Percentiles rank a stretch among this genome's conserved stretches.
These are phyloP conservation scores for Bombus cullumanus DNA, from an alignment of 1,140 invertebrate genomes.

Conservation along the genomic window DNA sequence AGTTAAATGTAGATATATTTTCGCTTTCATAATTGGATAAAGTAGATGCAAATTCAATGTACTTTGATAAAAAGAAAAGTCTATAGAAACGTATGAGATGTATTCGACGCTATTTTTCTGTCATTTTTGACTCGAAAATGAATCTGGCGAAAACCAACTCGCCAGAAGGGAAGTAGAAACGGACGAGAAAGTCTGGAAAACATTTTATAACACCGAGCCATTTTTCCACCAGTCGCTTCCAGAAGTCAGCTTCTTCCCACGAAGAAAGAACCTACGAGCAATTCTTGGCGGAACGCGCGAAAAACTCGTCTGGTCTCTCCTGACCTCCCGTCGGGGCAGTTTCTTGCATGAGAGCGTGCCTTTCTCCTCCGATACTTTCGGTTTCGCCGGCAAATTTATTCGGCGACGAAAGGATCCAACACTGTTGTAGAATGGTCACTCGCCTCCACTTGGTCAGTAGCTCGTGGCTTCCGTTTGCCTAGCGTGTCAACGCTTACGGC, in stretches of 20 bases:
- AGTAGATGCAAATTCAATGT: no score
- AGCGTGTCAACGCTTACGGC: not conserved
- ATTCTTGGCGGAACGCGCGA: constrained; percentile 54
- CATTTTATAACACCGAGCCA: constrained; percentile 6
- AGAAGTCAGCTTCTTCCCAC: constrained; percentile 58
- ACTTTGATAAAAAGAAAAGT: no score
- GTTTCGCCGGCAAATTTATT: constrained; percentile 65
- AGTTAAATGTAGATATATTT: not conserved
- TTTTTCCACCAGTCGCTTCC: constrained; percentile 46
- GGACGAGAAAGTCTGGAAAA: not conserved
- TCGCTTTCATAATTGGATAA: no score
- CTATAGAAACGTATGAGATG: not conserved
- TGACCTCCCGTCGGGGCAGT: constrained; percentile 13
- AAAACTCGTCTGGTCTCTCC: constrained; percentile 69
- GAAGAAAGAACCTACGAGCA: constrained; percentile 51
- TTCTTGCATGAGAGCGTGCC: constrained; percentile 24
- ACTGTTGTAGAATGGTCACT: not conserved
- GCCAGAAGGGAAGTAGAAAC: not conserved
- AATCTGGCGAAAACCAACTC: not conserved
- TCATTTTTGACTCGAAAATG: not conserved
- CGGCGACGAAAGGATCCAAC: constrained; percentile 16
- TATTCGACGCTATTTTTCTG: not conserved
- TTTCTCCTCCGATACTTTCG: constrained; percentile 48
- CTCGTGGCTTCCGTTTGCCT: not conserved
- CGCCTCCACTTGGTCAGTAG: not conserved